Evolutionary conservation across 2,888 invertebrate species (phyloP), one percentile per base, ranked within the genome.

Genomic region (Drosophila lutescens): DNA sequence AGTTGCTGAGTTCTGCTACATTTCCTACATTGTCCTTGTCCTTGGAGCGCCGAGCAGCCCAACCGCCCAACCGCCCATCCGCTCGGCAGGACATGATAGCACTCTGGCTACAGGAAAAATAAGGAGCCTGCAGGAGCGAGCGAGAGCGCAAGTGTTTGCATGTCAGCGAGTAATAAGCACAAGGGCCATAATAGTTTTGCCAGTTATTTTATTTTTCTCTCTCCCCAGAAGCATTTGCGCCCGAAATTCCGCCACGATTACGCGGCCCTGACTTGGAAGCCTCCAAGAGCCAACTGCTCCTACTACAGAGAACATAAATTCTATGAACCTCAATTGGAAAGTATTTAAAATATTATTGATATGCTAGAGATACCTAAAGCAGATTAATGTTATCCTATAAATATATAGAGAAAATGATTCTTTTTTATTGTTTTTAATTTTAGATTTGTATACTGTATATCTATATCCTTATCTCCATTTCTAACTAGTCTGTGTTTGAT

Each of bases 101-200:
- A 56, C 67, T 67, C 56, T 49, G 41, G 49, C 46, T 56, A 53
- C 41, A 15, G n/a, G 41, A 20, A 34, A 32, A 65, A 55, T 10
- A 30, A 54, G 53, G 59, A 38, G 10, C 20, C 10, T 23, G 32
- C n/a, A 3, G 36, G 57, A 55, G 66, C 47, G 51, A 47, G 49
- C 49, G 59, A 40, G 68, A 56, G 30, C 17, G 50, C 76, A 73
- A 78, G 82, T 78, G 86, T 87, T 89, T 86, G 89, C 90, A 90
- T 90, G 89, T 86, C 82, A 83, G 78, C 78, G 67, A 79, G 88
- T 87, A 89, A 89, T 89, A 89, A 89, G 87, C 88, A 86, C 81
- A 79, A 88, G 78, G 83, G 79, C 87, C 81, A 86, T 89, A 88
- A 83, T 84, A 86, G 82, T 85, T 85, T 79, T 73, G 77, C 82